Conservation (phyloP, 2,797 vertebrate species). For the Pseudochaenichthys georgianus region DNA sequence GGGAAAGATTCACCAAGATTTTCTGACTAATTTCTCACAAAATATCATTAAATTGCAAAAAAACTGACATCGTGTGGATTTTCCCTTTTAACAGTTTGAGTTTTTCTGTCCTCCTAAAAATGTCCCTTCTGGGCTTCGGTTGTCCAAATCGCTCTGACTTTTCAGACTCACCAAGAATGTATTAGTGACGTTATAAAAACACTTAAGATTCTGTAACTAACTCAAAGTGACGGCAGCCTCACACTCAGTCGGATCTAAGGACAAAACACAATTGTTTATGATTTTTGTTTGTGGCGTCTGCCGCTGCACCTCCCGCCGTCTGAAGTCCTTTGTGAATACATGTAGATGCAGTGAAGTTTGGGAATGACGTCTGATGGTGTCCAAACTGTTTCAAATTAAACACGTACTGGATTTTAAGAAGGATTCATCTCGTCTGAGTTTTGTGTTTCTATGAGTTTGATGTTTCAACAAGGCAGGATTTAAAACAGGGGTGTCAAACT, state of each 20-base stretch:
- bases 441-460: neutral
- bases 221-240: slow-evolving; percentile 28
- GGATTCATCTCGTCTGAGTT: neutral
- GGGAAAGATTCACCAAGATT: too few species aligned
- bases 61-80: slow-evolving; percentile 18
- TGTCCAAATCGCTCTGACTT: neutral
- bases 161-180: slow-evolving; percentile 40
- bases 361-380: slow-evolving; percentile 43
- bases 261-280: neutral
- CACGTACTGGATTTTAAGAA: slow-evolving; percentile 49
- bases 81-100: slow-evolving; percentile 7
- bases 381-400: slow-evolving; percentile 63
- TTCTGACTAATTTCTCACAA: too few species aligned
- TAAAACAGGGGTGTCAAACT: too few species aligned
- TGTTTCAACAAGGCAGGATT: too few species aligned
- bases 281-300: slow-evolving; percentile 8
- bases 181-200: slow-evolving; percentile 17
- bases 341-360: slow-evolving; percentile 46
- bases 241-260: neutral
- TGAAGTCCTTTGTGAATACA: slow-evolving; percentile 28
- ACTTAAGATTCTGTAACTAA: slow-evolving; percentile 6
- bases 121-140: slow-evolving; percentile 2
- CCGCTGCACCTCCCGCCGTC: slow-evolving; percentile 18
- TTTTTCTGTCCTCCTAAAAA: neutral
- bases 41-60: neutral